Base-by-base conservation (phyloP, 2,888 invertebrate species). In the Sinhomidia bicolor region DNA sequence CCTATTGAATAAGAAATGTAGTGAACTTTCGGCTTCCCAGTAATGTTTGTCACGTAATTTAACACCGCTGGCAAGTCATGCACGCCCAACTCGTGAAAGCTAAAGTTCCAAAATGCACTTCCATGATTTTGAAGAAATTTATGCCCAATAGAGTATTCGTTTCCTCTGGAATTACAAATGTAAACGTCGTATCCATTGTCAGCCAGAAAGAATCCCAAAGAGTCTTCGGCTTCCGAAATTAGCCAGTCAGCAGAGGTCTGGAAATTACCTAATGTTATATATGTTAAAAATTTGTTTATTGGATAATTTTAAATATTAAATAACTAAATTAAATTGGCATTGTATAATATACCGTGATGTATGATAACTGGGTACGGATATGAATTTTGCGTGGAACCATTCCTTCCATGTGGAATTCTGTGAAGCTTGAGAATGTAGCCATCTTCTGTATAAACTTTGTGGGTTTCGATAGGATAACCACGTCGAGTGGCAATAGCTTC, bases 51-150 rank as follows among this genome's bases (percentile, higher is more conserved):
- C 9, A 89, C 78, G 36, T 89, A 86, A 44, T 86, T 71, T 0
- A 89, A 7, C 65, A 79, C 9, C 7, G 89, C 85, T n/a, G 89
- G 82, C 1, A 89, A n/a, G 36, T 89, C 89, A 32, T 78, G 83
- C 6, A 26, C 17, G 0, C 80, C 89, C 32, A 89, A 76, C 36
- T 89, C 85, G n/a, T 85, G 85, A 17, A 81, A 85, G n/a, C 71
- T 36, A 60, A 87, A 87, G 20, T 87, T 87, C 80, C 74, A 87
- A 32, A 51, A 83, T 1, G 20, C 12, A 23, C 51, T 76, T 4
- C 83, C 20, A 10, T 20, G 17, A 1, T n/a, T 32, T 10, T 23
- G 54, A 47, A 62, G 9, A 29, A 23, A 12, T 12, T 7, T 23
- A 54, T 82, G 85, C 5, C 65, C 7, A 0, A 17, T 23, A 1